phyloP scores from a whole-genome alignment of 2,888 invertebrate genomes.

The Aspidapion aeneum region DNA sequence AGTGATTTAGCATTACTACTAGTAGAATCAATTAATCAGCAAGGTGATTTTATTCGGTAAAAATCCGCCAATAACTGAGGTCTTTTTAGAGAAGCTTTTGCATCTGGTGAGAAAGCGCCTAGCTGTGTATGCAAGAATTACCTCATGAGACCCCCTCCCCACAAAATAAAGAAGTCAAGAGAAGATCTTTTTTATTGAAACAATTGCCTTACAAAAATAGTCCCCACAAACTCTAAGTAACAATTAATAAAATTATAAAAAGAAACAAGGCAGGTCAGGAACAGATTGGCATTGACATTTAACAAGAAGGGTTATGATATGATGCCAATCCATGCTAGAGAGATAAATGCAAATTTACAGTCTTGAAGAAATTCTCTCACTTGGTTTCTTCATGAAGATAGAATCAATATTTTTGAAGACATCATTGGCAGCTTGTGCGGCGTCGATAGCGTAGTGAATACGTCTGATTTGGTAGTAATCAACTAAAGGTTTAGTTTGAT shows the following conservation, averaged over 20 bases:
- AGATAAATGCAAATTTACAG: conserved; percentile 10
- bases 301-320: background rate
- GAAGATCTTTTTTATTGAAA: conserved; percentile 12
- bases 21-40: too few species aligned
- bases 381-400: conserved; percentile 56
- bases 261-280: background rate
- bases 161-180: too few species aligned
- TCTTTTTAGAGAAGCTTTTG: too few species aligned
- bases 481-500: conserved; percentile 87
- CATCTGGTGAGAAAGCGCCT: too few species aligned
- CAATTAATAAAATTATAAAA: too few species aligned
- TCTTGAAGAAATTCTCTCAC: conserved; percentile 18
- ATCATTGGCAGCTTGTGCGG: conserved; percentile 68
- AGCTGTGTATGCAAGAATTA: too few species aligned
- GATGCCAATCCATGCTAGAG: background rate
- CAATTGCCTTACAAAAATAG: conserved; percentile 6
- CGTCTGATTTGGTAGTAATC: conserved; percentile 82
- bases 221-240: conserved; percentile 1
- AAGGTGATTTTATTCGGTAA: too few species aligned
- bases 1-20: too few species aligned
- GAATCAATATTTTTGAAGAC: conserved; percentile 81
- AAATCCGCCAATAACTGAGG: too few species aligned
- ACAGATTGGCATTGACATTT: background rate
- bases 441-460: conserved; percentile 80
- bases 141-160: too few species aligned